Evolutionary conservation across 2,797 vertebrate species (phyloP).

Genomic region (Hapalemur alaotrensis): DNA sequence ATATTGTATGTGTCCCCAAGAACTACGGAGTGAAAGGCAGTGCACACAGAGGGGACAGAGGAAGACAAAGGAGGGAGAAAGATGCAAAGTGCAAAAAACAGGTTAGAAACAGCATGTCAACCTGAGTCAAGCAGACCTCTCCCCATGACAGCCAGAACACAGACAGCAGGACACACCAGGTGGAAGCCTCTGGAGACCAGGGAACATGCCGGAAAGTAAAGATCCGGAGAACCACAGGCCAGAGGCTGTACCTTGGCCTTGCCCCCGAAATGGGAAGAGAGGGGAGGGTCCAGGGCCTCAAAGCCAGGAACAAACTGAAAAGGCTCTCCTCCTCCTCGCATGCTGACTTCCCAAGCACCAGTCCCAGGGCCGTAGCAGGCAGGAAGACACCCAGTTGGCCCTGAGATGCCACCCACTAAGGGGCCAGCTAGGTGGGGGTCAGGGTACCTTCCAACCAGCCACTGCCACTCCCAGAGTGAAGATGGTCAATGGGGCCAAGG

Average conservation of each 20-base stretch:
- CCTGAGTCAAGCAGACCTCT: slow-evolving; percentile 85
- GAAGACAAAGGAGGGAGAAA: slow-evolving; percentile 83
- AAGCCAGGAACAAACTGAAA: not conserved
- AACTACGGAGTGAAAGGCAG: slow-evolving; percentile 92
- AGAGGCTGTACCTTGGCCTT: not conserved
- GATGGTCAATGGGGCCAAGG: not conserved
- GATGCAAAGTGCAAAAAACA: slow-evolving; percentile 90
- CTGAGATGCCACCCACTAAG: not conserved
- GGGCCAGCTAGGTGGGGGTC: not conserved
- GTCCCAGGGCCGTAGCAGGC: not conserved
- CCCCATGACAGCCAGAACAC: slow-evolving; percentile 81
- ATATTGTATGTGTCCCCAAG: slow-evolving; percentile 99
- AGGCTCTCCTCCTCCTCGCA: fast-evolving
- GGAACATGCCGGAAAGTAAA: not conserved
- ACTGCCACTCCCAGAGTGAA: not conserved
- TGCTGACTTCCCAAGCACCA: not conserved
- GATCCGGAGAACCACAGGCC: not conserved
- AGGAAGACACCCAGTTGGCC: not conserved
- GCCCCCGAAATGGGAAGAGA: not conserved
- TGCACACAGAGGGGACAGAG: slow-evolving; percentile 82
- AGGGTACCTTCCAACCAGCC: not conserved
- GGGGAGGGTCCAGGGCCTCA: not conserved
- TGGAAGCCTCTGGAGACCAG: slow-evolving; percentile 40
- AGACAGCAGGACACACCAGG: slow-evolving; percentile 52
- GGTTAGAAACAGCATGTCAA: slow-evolving; percentile 90